A percentile compares a stretch with the other conserved stretches of the same genome.
These are phyloP conservation scores for Acanthochromis polyacanthus DNA, from an alignment of 2,113 vertebrate genomes.

Conservation along the genomic window DNA sequence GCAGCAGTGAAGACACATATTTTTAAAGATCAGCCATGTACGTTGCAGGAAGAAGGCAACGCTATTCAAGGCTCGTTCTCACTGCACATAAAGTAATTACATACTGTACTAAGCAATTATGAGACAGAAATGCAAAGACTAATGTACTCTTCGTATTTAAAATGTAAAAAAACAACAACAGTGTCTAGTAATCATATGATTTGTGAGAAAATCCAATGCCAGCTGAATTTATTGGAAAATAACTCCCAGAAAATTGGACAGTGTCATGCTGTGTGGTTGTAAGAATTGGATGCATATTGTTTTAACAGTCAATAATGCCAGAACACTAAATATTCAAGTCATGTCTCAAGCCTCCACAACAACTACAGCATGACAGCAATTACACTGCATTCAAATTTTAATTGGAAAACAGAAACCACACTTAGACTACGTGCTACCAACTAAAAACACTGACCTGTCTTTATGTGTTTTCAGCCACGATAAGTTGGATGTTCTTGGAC, in stretches of 20 bases:
- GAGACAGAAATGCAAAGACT: not conserved
- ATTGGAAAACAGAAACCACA: not conserved
- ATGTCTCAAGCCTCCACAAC: not conserved
- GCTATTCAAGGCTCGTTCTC: not conserved
- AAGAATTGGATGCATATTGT: too few species aligned
- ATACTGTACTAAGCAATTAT: not conserved
- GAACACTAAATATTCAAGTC: not conserved
- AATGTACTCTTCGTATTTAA: not conserved
- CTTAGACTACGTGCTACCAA: not conserved
- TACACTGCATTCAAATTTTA: not conserved
- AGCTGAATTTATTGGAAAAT: too few species aligned
- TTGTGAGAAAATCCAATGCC: too few species aligned
- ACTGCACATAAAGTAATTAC: not conserved
- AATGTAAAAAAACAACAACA: too few species aligned
- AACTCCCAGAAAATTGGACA: not conserved
- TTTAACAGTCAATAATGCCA: too few species aligned
- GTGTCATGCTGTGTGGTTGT: not conserved
- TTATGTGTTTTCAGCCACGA: constrained; percentile 2
- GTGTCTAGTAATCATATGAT: too few species aligned
- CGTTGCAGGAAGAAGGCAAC: not conserved
- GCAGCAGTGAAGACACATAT: constrained; percentile 12
- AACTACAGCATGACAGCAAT: not conserved
- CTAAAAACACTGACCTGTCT: constrained; percentile 4
- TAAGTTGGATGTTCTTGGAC: not conserved
- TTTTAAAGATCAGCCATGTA: constrained; percentile 33